A percentile compares a stretch with the other conserved stretches of the same genome.
Evolutionary conservation across 30 jellyfish, hydroid and myxozoan genomes (phyloP).

Genomic region (Cassiopea xamachana): DNA sequence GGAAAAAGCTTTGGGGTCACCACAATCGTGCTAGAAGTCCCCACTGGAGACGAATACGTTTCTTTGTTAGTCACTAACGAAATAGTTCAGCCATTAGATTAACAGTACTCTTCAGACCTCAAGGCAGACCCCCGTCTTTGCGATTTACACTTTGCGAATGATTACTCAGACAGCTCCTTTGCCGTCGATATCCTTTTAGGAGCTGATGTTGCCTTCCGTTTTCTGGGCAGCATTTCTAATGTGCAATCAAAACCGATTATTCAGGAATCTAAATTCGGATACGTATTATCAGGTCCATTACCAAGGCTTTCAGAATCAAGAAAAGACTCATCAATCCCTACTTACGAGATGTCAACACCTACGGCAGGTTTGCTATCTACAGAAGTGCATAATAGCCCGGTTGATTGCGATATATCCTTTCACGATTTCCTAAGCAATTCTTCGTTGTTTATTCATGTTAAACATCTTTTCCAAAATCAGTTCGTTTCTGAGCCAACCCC

Average conservation of each 20-base stretch:
- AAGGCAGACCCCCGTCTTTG: background rate
- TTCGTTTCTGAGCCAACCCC: conserved; percentile 21
- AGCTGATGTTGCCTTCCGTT: conserved; percentile 54
- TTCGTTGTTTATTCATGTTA: conserved; percentile 43
- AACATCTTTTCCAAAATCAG: conserved; percentile 35
- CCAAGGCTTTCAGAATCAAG: background rate
- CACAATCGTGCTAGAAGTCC: background rate
- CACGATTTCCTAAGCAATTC: conserved; percentile 11
- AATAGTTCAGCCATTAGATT: background rate
- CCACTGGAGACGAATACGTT: background rate
- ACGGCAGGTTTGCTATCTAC: background rate
- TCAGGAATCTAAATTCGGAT: conserved; percentile 50
- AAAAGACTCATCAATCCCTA: background rate
- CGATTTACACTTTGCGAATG: conserved; percentile 19
- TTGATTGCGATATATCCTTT: background rate
- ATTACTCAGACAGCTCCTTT: background rate
- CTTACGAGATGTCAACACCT: conserved; percentile 18
- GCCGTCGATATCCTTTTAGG: conserved; percentile 7
- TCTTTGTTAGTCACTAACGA: conserved; percentile 1
- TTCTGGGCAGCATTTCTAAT: conserved; percentile 22
- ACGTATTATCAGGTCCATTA: conserved; percentile 48
- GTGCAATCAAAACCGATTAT: background rate
- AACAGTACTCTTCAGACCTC: background rate
- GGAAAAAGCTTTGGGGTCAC: background rate
- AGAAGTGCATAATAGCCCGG: background rate